Evolutionary conservation across 2,888 invertebrate genomes (phyloP), one percentile per base, ranked within the genome.

Genomic region (Agrochola lota): DNA sequence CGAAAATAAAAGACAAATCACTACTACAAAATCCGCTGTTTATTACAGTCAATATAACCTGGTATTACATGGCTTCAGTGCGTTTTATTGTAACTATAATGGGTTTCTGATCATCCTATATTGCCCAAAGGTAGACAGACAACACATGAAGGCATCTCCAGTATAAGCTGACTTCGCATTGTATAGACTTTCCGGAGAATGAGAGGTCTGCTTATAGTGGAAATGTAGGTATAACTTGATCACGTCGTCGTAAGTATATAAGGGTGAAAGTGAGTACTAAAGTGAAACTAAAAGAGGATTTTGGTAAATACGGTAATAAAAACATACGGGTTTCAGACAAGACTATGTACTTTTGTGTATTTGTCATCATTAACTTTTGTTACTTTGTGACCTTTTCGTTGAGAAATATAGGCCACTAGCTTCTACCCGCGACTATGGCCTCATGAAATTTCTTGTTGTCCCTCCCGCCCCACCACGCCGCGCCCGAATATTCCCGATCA

Each of bases 71-170:
- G 35, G 40, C 49, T 55, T 70, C 12, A 70, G 15, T 63, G 49
- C 26, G 49, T 83, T 78, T 82, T 78, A 82, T 74, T 85, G 69
- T 76, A 35, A 55, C 17, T 40, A 1, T 74, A 85, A 84, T 78
- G 55, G 72, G n/a, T 72, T 73, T 67, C 23, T 55, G 46, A 55
- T 66, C 63, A 67, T 72, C 55, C 30, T 30, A 0, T 15, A 23
- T n/a, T 7, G 35, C n/a, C 20, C n/a, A 2, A 69, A 20, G n/a
- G n/a, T 59, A 69, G n/a, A n/a, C 55, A 55, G 55, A 9, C 2
- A 43, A 12, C 15, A 73, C 46, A 43, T 11, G 11, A 59, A 20
- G 9, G 9, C 9, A 23, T 52, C 9, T 23, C 49, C 30, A 52
- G n/a, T 11, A 15, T 26, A 43, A 26, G 11, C 11, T 26, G 23